Conservation (phyloP, 2,888 invertebrate species). For the Oxycera nigricornis region DNA sequence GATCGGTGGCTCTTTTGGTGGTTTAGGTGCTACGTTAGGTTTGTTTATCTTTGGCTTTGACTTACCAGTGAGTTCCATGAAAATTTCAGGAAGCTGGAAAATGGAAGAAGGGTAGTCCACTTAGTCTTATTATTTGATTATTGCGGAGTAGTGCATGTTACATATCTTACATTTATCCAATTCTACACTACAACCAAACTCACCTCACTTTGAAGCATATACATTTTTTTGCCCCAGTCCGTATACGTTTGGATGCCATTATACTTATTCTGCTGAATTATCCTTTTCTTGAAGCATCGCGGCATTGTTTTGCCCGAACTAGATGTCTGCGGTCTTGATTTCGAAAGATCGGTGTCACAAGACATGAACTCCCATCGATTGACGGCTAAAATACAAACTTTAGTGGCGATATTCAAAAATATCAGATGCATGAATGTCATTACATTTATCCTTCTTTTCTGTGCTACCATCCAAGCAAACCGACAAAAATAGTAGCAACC, state of each 20-base stretch:
- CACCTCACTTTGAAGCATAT: conserved; percentile 61
- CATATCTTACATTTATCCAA: not conserved
- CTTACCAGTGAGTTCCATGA: conserved; percentile 65
- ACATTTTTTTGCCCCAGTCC: conserved; percentile 61
- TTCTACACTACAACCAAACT: no score
- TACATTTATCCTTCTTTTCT: conserved; percentile 62
- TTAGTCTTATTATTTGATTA: not conserved
- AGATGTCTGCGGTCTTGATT: conserved; percentile 56
- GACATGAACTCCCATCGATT: conserved; percentile 90
- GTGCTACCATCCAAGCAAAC: conserved; percentile 70
- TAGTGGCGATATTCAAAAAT: not conserved
- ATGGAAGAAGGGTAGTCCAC: conserved; percentile 1
- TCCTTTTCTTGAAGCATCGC: conserved; percentile 60
- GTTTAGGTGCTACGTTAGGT: conserved; percentile 37
- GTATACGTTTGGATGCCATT: conserved; percentile 57
- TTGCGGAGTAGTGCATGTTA: no score
- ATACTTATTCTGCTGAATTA: conserved; percentile 60
- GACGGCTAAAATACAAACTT: conserved; percentile 53
- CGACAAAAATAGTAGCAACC: conserved; percentile 78
- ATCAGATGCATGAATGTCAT: conserved; percentile 28
- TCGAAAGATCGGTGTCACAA: conserved; percentile 71
- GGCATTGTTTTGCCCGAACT: conserved; percentile 57
- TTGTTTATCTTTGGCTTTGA: conserved; percentile 43
- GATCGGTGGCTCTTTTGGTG: conserved; percentile 24
- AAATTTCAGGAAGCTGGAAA: conserved; percentile 63